These are phyloP conservation scores for Arenaria interpres DNA, from an alignment of 2,113 vertebrate species.

Conservation along the genomic window DNA sequence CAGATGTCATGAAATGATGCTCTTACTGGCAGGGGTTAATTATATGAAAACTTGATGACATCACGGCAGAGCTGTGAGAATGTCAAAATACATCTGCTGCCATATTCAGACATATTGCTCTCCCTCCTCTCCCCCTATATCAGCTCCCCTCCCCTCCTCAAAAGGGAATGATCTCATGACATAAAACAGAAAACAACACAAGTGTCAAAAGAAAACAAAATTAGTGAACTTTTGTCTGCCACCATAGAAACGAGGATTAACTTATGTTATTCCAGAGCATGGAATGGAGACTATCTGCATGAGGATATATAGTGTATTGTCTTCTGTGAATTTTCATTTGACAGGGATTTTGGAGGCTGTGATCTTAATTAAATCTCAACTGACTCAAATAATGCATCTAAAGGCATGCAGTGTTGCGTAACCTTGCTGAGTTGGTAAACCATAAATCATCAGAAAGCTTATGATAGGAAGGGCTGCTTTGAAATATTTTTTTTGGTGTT, in stretches of 20 bases:
- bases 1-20: constrained; percentile 69
- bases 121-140: constrained; percentile 59
- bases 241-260: constrained; percentile 92
- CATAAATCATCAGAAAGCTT: constrained; percentile 84
- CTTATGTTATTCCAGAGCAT: constrained; percentile 82
- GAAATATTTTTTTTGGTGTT: constrained; percentile 51
- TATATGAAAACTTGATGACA: constrained; percentile 79
- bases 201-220: constrained; percentile 86
- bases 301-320: constrained; percentile 89
- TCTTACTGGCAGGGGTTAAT: constrained; percentile 70
- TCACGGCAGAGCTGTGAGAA: constrained; percentile 77
- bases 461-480: constrained; percentile 74
- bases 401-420: constrained; percentile 87
- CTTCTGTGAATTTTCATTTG: constrained; percentile 90
- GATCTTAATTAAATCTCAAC: constrained; percentile 99
- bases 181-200: constrained; percentile 84
- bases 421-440: constrained; percentile 84
- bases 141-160: constrained; percentile 55
- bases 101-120: constrained; percentile 73
- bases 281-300: constrained; percentile 88
- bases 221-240: constrained; percentile 88
- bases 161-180: constrained; percentile 78
- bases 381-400: constrained; percentile 89
- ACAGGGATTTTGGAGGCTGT: constrained; percentile 91
- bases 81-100: constrained; percentile 77